Percentiles rank a stretch among this genome's conserved stretches.
These are phyloP conservation scores for Epinephelus moara DNA, from an alignment of 2,113 vertebrate genomes.

Conservation along the genomic window DNA sequence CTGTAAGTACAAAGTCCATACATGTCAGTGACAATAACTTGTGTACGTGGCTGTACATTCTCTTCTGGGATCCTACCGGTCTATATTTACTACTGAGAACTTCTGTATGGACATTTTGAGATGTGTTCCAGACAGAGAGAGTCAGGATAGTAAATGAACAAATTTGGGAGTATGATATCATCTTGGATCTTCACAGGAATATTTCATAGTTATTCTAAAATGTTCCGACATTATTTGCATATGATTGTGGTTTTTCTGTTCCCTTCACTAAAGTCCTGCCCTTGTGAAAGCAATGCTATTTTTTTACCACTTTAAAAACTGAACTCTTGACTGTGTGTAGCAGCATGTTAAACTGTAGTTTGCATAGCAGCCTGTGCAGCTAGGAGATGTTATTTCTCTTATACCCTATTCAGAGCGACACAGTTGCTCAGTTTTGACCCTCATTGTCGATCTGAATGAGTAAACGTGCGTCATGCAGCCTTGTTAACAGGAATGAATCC, in stretches of 20 bases:
- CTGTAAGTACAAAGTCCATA: slow-evolving; percentile 10
- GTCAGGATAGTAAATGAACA: neutral
- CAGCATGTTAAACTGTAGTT: too few species aligned
- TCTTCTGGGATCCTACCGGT: neutral
- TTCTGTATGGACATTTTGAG: neutral
- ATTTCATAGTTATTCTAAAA: too few species aligned
- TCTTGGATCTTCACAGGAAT: neutral
- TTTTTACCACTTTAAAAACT: too few species aligned
- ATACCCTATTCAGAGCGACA: too few species aligned
- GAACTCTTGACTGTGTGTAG: too few species aligned
- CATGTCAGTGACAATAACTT: slow-evolving; percentile 11
- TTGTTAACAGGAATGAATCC: neutral
- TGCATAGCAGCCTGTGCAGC: too few species aligned
- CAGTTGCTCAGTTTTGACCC: neutral
- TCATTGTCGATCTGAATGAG: neutral
- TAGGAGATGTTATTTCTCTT: too few species aligned
- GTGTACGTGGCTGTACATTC: neutral
- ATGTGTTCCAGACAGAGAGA: neutral
- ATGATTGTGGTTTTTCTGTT: too few species aligned
- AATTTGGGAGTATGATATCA: neutral
- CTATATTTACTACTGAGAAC: neutral
- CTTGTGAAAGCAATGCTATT: too few species aligned
- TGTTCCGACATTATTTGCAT: neutral
- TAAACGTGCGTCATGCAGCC: neutral
- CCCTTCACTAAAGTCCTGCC: neutral